Evolutionary conservation across 2,113 vertebrate genomes (phyloP).

Genomic region (Thalassoma bifasciatum): DNA sequence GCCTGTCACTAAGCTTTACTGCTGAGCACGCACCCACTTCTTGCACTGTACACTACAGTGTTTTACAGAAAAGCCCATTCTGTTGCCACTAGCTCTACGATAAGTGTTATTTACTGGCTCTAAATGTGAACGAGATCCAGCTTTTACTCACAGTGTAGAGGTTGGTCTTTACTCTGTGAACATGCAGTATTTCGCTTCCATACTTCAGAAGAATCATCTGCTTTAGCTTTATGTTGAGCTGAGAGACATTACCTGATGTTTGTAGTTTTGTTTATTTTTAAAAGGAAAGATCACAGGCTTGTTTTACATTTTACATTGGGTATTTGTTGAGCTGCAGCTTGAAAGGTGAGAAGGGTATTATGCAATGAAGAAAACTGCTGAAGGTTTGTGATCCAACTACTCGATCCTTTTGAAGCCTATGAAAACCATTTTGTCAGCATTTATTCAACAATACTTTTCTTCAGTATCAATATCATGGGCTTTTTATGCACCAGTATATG

Average conservation of each 20-base stretch:
- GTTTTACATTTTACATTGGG: no score
- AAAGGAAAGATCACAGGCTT: no score
- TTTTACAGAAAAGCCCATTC: not conserved
- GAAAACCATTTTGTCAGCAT: no score
- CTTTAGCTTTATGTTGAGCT: no score
- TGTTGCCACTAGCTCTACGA: not conserved
- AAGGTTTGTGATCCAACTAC: not conserved
- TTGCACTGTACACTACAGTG: not conserved
- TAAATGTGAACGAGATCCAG: not conserved
- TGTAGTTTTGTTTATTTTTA: no score
- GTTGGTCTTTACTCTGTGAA: not conserved
- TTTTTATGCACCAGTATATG: not conserved
- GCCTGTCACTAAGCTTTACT: conserved; percentile 57
- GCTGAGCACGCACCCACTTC: not conserved
- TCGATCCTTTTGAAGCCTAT: not conserved
- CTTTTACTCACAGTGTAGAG: not conserved
- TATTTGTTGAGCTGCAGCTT: no score
- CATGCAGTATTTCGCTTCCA: not conserved
- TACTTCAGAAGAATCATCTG: not conserved
- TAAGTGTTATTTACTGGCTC: not conserved
- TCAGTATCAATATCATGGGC: not conserved
- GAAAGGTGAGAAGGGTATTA: no score
- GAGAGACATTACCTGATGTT: no score
- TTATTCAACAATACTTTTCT: no score
- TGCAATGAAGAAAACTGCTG: not conserved